Conservation (phyloP, 2,797 vertebrate species). For the Sebastes itinus region DNA sequence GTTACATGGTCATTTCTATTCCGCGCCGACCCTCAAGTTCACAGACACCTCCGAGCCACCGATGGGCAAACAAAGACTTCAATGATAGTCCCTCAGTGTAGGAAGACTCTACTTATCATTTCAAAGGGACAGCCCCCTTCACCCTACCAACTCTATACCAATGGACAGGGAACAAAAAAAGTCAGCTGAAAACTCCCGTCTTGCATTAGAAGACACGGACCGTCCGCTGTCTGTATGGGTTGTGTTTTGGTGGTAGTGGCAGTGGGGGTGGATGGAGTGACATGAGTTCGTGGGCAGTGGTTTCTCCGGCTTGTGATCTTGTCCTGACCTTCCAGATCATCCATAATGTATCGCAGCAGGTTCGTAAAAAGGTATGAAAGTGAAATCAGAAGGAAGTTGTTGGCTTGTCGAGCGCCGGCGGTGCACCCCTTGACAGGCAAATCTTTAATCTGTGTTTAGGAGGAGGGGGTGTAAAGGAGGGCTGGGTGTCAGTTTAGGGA, state of each 20-base stretch:
- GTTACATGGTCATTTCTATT: conserved; percentile 79
- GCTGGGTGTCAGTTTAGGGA: conserved; percentile 40
- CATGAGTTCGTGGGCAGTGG: conserved; percentile 27
- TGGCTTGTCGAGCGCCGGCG: conserved; percentile 47
- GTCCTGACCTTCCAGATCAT: conserved; percentile 78
- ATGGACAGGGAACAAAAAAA: conserved; percentile 71
- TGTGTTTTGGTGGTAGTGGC: background rate
- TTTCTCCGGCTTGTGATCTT: conserved; percentile 69
- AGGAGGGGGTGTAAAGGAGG: conserved; percentile 24
- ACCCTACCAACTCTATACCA: conserved; percentile 59
- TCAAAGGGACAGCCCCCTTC: conserved; percentile 77
- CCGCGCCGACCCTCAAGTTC: conserved; percentile 73
- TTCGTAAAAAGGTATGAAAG: conserved; percentile 71
- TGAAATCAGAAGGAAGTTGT: conserved; percentile 69
- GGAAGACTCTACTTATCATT: conserved; percentile 79
- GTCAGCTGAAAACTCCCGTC: conserved; percentile 55
- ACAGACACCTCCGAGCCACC: conserved; percentile 68
- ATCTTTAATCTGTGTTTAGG: conserved; percentile 69
- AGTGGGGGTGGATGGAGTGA: background rate
- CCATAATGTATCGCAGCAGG: conserved; percentile 67
- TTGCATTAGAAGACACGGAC: conserved; percentile 50
- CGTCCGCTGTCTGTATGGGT: conserved; percentile 22
- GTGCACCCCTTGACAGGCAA: conserved; percentile 55
- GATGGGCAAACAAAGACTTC: conserved; percentile 79
- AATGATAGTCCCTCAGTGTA: conserved; percentile 74